phyloP scores from a whole-genome alignment of 2,113 vertebrate species.

The Scophthalmus maximus region DNA sequence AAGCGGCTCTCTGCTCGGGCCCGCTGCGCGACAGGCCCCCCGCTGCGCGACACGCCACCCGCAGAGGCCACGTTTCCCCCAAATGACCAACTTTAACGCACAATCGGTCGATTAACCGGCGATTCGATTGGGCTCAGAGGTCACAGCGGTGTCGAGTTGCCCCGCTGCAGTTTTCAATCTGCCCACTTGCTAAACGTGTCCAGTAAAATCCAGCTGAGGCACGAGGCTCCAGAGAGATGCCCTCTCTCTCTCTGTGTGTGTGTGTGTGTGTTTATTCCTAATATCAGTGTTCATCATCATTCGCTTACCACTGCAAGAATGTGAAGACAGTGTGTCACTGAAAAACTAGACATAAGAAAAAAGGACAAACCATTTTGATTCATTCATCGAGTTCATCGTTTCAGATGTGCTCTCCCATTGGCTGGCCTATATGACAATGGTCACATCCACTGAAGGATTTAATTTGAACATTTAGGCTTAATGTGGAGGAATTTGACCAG shows the following conservation, averaged over 20 bases:
- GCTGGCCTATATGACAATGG: too few species aligned
- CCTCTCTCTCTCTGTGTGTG: neutral
- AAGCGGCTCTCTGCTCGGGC: neutral
- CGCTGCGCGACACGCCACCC: neutral
- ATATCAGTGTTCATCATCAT: too few species aligned
- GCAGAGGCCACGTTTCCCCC: constrained; percentile 46
- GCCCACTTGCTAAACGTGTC: neutral
- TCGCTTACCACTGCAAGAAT: neutral
- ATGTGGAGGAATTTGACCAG: neutral
- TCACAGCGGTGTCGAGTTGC: too few species aligned
- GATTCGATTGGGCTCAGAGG: too few species aligned
- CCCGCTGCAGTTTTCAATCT: too few species aligned
- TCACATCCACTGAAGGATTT: too few species aligned
- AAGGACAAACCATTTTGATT: neutral
- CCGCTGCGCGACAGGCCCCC: neutral
- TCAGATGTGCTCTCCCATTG: too few species aligned
- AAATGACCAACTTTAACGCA: neutral
- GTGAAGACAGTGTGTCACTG: neutral
- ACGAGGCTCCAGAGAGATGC: neutral
- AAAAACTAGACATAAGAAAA: too few species aligned
- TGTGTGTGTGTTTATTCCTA: neutral
- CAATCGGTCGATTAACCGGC: too few species aligned
- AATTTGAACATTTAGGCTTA: neutral
- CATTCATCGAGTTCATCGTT: neutral
- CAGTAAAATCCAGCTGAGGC: neutral